Evolutionary conservation across 2,113 vertebrate species (phyloP).

Genomic region (Hippocampus comes): DNA sequence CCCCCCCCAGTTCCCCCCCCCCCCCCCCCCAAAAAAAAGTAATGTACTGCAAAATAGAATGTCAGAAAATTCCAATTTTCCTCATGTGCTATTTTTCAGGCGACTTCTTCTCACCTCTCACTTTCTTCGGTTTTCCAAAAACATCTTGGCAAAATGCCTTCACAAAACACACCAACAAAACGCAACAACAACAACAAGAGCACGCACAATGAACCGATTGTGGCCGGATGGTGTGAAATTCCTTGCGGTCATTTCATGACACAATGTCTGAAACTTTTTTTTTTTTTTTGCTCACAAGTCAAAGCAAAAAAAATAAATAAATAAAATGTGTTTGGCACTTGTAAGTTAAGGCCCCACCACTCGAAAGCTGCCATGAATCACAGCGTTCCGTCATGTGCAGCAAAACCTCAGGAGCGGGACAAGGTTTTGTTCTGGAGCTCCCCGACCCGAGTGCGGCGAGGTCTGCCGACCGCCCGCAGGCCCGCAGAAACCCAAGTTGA

Average conservation of each 20-base stretch:
- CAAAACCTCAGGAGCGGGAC: slow-evolving; percentile 1
- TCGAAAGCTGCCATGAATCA: neutral
- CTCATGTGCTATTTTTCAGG: too few species aligned
- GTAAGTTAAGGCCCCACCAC: neutral
- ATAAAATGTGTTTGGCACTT: neutral
- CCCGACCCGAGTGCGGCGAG: neutral
- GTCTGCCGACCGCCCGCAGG: neutral
- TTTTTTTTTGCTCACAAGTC: too few species aligned
- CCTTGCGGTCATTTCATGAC: too few species aligned
- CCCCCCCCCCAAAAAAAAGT: too few species aligned
- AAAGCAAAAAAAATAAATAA: too few species aligned
- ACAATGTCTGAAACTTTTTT: too few species aligned
- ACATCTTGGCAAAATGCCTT: too few species aligned
- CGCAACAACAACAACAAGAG: slow-evolving; percentile 1
- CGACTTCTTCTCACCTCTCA: too few species aligned
- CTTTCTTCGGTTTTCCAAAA: too few species aligned
- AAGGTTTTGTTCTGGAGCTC: slow-evolving; percentile 5
- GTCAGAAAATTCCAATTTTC: too few species aligned
- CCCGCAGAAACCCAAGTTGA: neutral
- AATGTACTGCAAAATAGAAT: too few species aligned
- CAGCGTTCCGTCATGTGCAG: neutral
- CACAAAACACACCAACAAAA: slow-evolving; percentile 7
- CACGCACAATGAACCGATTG: neutral
- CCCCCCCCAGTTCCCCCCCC: too few species aligned
- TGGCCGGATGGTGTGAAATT: neutral